Evolutionary conservation across 2,797 vertebrate genomes (phyloP).

Genomic region (Coregonus sp.): DNA sequence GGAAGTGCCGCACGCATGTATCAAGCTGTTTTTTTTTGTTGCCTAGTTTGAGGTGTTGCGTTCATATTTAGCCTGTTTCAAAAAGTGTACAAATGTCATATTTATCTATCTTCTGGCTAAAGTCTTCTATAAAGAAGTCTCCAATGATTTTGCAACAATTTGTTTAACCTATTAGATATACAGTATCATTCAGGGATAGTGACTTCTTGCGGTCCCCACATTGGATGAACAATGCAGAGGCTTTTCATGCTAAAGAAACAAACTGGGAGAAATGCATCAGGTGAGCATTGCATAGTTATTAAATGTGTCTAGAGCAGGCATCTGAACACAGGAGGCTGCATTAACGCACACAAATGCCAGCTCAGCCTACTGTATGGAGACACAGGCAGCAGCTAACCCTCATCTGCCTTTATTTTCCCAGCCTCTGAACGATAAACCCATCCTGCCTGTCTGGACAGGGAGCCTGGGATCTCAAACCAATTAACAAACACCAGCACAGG

Average conservation of each 20-base stretch:
- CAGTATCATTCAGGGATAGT: slow-evolving; percentile 33
- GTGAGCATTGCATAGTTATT: slow-evolving; percentile 19
- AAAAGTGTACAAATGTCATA: slow-evolving; percentile 6
- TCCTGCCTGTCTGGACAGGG: slow-evolving; percentile 42
- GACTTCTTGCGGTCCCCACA: slow-evolving; percentile 18
- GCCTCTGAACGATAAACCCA: not conserved
- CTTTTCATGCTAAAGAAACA: slow-evolving; percentile 18
- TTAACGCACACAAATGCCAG: slow-evolving; percentile 35
- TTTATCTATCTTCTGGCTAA: not conserved
- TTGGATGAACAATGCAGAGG: slow-evolving; percentile 10
- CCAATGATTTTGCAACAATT: not conserved
- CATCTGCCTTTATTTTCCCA: slow-evolving; percentile 40
- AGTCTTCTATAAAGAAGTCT: not conserved
- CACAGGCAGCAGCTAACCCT: slow-evolving; percentile 33
- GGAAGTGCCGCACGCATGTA: not conserved
- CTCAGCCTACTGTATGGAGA: slow-evolving; percentile 28
- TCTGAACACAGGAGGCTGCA: slow-evolving; percentile 22
- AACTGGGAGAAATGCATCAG: slow-evolving; percentile 23
- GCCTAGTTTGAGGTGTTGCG: slow-evolving; percentile 21
- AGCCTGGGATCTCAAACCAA: slow-evolving; percentile 65
- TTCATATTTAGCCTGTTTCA: slow-evolving; percentile 25
- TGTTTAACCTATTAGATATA: not conserved
- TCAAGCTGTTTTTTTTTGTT: slow-evolving; percentile 15
- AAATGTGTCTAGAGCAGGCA: slow-evolving; percentile 26
- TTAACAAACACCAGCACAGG: slow-evolving; percentile 74